Evolutionary conservation across 2,113 vertebrate genomes (phyloP).

Genomic region (Hirundichthys speculiger): DNA sequence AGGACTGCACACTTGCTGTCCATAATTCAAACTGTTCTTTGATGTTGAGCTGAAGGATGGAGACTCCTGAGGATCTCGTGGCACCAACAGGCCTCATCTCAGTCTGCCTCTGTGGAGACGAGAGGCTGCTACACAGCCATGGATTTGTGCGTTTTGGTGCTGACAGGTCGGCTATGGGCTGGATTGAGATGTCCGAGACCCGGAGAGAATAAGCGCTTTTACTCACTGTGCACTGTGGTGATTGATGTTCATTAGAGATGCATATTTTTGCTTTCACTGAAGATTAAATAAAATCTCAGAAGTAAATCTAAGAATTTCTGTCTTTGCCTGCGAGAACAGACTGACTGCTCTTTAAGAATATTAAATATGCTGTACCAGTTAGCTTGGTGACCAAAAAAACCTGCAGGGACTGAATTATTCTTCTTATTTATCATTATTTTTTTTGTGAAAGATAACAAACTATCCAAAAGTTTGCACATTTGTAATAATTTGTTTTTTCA

Average conservation of each 20-base stretch:
- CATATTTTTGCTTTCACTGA: slow-evolving; percentile 38
- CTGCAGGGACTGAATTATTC: no score
- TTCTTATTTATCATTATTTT: no score
- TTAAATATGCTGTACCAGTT: no score
- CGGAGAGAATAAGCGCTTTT: slow-evolving; percentile 14
- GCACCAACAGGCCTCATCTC: slow-evolving; percentile 52
- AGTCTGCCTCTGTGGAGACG: slow-evolving; percentile 44
- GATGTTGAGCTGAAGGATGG: slow-evolving; percentile 47
- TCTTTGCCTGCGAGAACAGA: slow-evolving; percentile 9
- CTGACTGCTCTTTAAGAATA: no score
- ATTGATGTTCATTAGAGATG: slow-evolving; percentile 47
- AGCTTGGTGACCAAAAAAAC: no score
- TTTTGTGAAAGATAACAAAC: no score
- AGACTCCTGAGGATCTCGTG: slow-evolving; percentile 40
- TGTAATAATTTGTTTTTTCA: no score
- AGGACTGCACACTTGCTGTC: slow-evolving; percentile 56
- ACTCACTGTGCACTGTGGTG: slow-evolving; percentile 29
- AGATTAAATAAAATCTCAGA: slow-evolving; percentile 40
- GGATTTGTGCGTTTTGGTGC: slow-evolving; percentile 49
- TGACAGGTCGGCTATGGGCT: slow-evolving; percentile 33
- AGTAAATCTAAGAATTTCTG: no score
- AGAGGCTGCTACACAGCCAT: slow-evolving; percentile 36
- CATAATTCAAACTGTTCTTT: slow-evolving; percentile 66
- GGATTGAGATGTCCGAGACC: slow-evolving; percentile 17
- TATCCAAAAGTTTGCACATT: no score